A percentile compares a stretch with the other conserved stretches of the same genome.
These are phyloP conservation scores for Archivesica marissinica DNA, from an alignment of 1,140 invertebrate genomes.

Conservation along the genomic window DNA sequence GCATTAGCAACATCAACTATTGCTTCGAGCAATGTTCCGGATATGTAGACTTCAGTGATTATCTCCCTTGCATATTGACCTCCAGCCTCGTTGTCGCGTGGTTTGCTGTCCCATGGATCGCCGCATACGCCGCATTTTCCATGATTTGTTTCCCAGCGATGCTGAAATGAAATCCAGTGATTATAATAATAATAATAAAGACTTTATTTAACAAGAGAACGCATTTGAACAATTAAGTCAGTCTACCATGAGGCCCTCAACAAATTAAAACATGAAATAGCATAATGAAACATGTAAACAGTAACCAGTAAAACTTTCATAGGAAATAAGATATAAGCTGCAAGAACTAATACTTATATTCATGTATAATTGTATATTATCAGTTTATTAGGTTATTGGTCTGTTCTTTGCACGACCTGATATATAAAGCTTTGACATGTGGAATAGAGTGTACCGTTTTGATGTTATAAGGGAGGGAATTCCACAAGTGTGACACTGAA, in stretches of 20 bases:
- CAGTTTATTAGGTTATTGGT: too few species aligned
- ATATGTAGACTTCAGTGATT: slow-evolving; percentile 60
- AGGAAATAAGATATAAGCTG: background rate
- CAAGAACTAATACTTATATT: too few species aligned
- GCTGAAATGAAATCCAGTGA: slow-evolving; percentile 18
- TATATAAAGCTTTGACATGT: too few species aligned
- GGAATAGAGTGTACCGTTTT: too few species aligned
- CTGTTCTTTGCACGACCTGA: too few species aligned
- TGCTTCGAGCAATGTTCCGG: slow-evolving; percentile 13
- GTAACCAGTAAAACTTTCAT: background rate
- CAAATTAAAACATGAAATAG: too few species aligned
- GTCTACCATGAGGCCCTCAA: too few species aligned
- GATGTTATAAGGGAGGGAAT: too few species aligned
- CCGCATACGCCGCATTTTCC: slow-evolving; percentile 84
- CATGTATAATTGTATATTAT: too few species aligned
- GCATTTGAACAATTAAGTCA: too few species aligned
- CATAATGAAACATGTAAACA: background rate
- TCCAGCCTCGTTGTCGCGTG: slow-evolving; percentile 55
- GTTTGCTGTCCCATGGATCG: slow-evolving; percentile 72
- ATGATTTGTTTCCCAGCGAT: slow-evolving; percentile 63
- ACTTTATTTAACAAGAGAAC: too few species aligned
- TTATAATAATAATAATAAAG: background rate
- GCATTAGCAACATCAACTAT: slow-evolving; percentile 26
- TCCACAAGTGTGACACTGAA: too few species aligned
- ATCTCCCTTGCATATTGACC: slow-evolving; percentile 70